Percentiles rank a stretch among this genome's conserved stretches.
These are phyloP conservation scores for Eira barbara DNA, from an alignment of 2,113 vertebrate species.

Conservation along the genomic window DNA sequence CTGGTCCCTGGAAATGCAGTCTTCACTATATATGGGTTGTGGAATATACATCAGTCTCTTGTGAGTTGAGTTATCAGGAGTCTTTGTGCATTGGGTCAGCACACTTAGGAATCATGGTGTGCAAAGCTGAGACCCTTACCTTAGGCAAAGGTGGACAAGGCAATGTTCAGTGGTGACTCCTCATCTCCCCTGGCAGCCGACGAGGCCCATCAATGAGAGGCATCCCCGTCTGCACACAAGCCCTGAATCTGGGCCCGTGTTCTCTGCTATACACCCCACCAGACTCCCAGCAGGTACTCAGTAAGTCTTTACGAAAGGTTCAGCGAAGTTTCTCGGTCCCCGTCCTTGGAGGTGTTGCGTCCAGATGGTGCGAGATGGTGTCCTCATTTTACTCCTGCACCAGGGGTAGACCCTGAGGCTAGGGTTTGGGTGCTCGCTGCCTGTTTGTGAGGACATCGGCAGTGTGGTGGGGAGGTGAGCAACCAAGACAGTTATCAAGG, in stretches of 20 bases:
- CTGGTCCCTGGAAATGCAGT: neutral
- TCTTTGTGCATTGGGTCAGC: neutral
- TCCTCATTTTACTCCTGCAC: neutral
- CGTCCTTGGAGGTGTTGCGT: neutral
- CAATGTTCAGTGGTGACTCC: neutral
- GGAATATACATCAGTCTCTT: neutral
- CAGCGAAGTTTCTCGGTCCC: neutral
- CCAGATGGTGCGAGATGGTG: neutral
- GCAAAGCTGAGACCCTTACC: neutral
- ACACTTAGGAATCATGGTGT: neutral
- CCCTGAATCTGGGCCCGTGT: neutral
- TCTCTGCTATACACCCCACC: neutral
- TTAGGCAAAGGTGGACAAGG: neutral
- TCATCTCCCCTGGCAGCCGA: neutral
- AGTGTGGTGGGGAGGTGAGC: neutral
- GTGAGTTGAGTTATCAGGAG: neutral
- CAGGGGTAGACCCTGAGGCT: neutral
- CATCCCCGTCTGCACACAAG: neutral
- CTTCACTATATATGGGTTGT: no score
- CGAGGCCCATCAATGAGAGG: neutral
- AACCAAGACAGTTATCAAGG: fast-evolving
- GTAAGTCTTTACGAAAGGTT: neutral
- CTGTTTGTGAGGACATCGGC: neutral
- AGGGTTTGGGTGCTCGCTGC: no score
- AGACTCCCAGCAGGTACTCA: neutral